These are phyloP conservation scores for Chalcis sispes DNA, from an alignment of 2,888 invertebrate genomes.

Conservation along the genomic window DNA sequence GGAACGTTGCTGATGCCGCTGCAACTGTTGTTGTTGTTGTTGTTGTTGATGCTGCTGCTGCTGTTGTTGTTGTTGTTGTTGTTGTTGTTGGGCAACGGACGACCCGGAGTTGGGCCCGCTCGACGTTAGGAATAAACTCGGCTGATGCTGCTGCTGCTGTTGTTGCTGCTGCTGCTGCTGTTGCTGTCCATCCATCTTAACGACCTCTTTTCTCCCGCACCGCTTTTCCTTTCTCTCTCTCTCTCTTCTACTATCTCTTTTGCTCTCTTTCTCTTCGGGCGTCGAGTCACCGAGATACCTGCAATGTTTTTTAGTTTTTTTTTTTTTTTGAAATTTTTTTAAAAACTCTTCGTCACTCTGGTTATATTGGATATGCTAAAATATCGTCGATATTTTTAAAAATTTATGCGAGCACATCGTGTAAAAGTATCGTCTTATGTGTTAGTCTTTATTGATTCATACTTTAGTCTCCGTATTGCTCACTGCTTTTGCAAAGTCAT, in stretches of 20 bases:
- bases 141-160: constrained; percentile 9
- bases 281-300: constrained; percentile 8
- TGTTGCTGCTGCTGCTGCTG: constrained; percentile 16
- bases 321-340: no score
- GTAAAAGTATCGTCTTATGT: no score
- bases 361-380: no score
- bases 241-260: background rate
- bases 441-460: no score
- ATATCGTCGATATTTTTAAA: no score
- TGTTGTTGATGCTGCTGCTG: constrained; percentile 3
- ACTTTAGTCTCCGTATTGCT: no score
- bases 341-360: no score
- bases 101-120: background rate
- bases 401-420: no score
- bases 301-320: background rate
- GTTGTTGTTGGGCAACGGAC: background rate
- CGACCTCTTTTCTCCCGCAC: no score
- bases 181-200: constrained; percentile 19
- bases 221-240: background rate
- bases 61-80: constrained; percentile 5
- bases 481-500: no score
- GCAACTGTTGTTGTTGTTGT: background rate
- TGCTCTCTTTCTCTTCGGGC: background rate
- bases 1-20: constrained; percentile 1
- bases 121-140: background rate